Base-by-base conservation (phyloP, 2,797 vertebrate species). In the Mus minutoides region DNA sequence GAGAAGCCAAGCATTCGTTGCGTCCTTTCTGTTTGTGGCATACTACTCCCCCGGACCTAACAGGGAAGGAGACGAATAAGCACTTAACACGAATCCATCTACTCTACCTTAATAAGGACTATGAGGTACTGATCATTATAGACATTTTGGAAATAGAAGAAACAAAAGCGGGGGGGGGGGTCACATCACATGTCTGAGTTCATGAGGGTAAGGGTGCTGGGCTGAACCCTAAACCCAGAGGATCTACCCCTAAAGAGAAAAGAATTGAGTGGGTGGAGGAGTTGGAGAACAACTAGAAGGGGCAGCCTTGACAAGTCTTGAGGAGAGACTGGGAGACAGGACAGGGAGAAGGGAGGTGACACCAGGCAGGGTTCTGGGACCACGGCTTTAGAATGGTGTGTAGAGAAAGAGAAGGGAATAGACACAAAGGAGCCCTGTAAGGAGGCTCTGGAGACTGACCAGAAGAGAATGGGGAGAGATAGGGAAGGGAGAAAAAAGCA, bases 71-170 rank as follows among this genome's bases (percentile, higher is more conserved):
- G 60, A 22, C 87, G 62, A 54, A 86, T 52, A 84, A 69, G 86
- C 29, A 52, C 40, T 69, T 76, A 56, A 46, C n/a, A 73, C 10
- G 0, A 62, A 58, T 54, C 67, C 46, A 84, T 40, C 52, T 80
- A 67, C 8, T 86, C 62, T 31, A 79, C 77, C 91, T 96, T 83
- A 71, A 75, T 3, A 62, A 76, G 64, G n/a, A 52, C 29, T 3
- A 34, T 9, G 31, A 90, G 21, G 37, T 62, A 31, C 7, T 29
- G 56, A 62, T 31, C 46, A 31, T 34, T 64, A 22, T 2, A 11
- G 22, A 40, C 29, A 17, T 83, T 92, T 93, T 79, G 80, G 31
- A 93, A 54, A 78, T 76, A 93, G 88, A 88, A 88, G 56, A 91
- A 90, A 69, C 31, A 11, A 93, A 92, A 82, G 46, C 37, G 19